Base-by-base conservation (phyloP, 2,113 vertebrate species). In the Anser cygnoides region DNA sequence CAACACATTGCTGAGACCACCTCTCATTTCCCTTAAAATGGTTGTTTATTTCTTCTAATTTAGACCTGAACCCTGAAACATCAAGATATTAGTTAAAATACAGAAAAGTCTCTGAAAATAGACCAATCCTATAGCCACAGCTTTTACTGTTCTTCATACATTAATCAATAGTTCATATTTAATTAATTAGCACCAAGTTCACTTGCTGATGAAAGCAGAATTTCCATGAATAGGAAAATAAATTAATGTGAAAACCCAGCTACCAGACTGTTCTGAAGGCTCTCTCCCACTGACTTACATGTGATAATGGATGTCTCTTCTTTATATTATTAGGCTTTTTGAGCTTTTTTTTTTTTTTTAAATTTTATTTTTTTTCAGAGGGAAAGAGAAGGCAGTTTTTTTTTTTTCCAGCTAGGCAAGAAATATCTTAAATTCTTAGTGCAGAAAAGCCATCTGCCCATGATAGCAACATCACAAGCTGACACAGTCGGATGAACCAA, bases 121-220 rank as follows among this genome's bases (percentile, higher is more conserved):
- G 94, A 88, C 92, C 90, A 44, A 67, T 91, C 61, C 73, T 86
- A 23, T 35, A 84, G 92, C 93, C 92, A 89, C 28, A 61, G 80
- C 78, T 90, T 95, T 95, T 55, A 29, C 35, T 61, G 37, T 62
- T 93, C 93, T 92, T 97, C 95, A 93, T 94, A 95, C 79, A 97
- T 96, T 95, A 95, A 97, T 95, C 93, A 92, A 75, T 58, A 83
- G 87, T 79, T 97, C 97, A 92, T 94, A 97, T 95, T 96, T 96
- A 97, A 96, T 97, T 96, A 95, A 97, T 96, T 94, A 95, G 41
- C 20, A 50, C 91, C 65, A 93, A 92, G 96, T 94, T 92, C 87
- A 83, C 91, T 93, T 91, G 71, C 94, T 82, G 96, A 97, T 92
- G 93, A 96, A 97, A 97, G 96, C 28, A 55, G 87, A 94, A 86